Evolutionary conservation across 1,140 invertebrate genomes (phyloP), one percentile per base, ranked within the genome.

Genomic region (Nephila pilipes): DNA sequence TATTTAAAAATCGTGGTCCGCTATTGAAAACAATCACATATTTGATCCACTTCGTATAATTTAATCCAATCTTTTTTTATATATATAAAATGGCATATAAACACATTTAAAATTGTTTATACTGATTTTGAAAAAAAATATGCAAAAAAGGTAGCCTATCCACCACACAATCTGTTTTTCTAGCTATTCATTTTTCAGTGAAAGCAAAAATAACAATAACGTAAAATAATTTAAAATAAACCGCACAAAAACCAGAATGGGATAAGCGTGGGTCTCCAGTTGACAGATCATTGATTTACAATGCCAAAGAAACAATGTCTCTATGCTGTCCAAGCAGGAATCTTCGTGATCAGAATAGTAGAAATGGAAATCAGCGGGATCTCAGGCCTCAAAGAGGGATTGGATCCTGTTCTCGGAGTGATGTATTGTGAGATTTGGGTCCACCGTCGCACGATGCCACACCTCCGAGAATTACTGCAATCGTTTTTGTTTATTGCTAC

Each of bases 401-500:
- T 32, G 69, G 29, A 75, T 75, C 32, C 69, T 75, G 69, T 36
- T 75, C 69, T 32, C 5, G 16, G 16, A 18, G 69, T 75, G 69
- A 75, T 75, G 2, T 75, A 75, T 75, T 75, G 29, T 18, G 69
- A 36, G 25, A 36, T 32, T 32, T 18, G 29, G 16, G 29, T 36
- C 18, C 12, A 0, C 69, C 5, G 69, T 36, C 69, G 69, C 46
- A 1, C 6, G 0, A 46, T 46, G 46, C 46, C 46, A 46, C 46
- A 10, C 69, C 69, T 6, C 69, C 1, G 32, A 75, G 29, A 75
- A 32, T 32, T 75, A 75, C 69, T 75, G 29, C 69, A 1, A 16
- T 36, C 69, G 29, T 75, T 75, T 29, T 29, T 25, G 63, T 69
- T 69, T 25, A 69, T 69, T 32, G 69, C 69, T 75, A 75, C 69